phyloP scores from a whole-genome alignment of 2,797 vertebrate species.

The Carcharodon carcharias region DNA sequence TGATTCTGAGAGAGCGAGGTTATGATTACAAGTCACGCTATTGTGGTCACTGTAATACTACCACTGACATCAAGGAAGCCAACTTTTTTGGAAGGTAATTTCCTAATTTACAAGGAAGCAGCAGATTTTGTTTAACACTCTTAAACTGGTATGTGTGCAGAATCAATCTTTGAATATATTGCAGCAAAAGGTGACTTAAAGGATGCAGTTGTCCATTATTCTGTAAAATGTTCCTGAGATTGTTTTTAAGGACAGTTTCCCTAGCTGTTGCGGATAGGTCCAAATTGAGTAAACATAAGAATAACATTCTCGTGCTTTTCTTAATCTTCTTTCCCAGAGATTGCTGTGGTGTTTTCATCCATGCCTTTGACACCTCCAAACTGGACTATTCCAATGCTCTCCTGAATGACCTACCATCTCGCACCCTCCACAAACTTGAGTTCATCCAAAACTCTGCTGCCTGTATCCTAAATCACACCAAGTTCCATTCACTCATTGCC shows the following conservation, averaged over 20 bases:
- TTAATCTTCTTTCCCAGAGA: neutral
- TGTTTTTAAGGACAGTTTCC: neutral
- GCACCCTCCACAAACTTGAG: neutral
- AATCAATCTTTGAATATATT: neutral
- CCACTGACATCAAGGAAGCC: slow-evolving; percentile 96
- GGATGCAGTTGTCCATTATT: neutral
- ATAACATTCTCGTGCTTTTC: too few relatives aligned
- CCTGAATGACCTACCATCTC: neutral
- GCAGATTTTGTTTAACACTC: neutral
- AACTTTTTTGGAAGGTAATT: slow-evolving; percentile 95
- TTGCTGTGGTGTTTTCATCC: neutral
- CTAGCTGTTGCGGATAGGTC: neutral
- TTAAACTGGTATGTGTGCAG: neutral
- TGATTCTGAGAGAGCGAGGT: slow-evolving; percentile 85
- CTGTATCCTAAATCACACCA: neutral
- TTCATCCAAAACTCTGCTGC: neutral
- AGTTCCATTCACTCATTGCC: neutral
- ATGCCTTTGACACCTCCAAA: neutral
- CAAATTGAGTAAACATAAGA: neutral
- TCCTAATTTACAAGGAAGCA: neutral
- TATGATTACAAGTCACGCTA: slow-evolving; percentile 97
- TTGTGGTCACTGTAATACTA: slow-evolving; percentile 98
- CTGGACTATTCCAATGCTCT: neutral
- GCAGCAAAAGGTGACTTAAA: neutral
- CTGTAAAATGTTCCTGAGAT: neutral